Evolutionary conservation across 1,140 invertebrate species (phyloP).

Genomic region (Hirudo medicinalis): DNA sequence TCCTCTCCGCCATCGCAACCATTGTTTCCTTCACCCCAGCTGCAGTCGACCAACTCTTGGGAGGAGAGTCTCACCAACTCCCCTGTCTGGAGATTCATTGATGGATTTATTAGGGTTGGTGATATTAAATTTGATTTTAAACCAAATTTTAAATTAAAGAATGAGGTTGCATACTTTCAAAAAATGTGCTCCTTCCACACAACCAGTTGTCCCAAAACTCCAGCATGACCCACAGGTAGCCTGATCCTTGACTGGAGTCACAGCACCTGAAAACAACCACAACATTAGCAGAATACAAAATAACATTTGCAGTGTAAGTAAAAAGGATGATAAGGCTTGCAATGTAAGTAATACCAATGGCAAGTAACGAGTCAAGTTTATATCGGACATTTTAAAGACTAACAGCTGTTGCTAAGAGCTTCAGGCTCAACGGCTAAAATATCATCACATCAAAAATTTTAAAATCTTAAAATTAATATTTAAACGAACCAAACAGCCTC

Average conservation of each 20-base stretch:
- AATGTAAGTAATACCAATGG: not conserved
- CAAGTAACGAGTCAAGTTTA: too few relatives aligned
- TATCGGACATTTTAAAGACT: too few relatives aligned
- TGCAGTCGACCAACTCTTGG: constrained; percentile 80
- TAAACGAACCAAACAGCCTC: constrained; percentile 56
- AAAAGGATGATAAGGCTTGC: not conserved
- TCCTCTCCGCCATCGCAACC: constrained; percentile 87
- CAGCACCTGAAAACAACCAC: constrained; percentile 48
- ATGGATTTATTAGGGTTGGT: too few relatives aligned
- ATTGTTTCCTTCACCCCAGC: constrained; percentile 89
- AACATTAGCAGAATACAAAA: not conserved
- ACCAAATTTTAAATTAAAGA: not conserved
- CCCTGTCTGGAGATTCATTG: constrained; percentile 48
- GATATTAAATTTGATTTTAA: not conserved
- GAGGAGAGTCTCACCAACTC: constrained; percentile 69
- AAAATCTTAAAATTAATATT: not conserved
- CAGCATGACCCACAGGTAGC: constrained; percentile 91
- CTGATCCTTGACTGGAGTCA: constrained; percentile 89
- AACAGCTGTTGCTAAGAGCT: too few relatives aligned
- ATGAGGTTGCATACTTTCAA: constrained; percentile 33
- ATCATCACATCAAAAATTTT: too few relatives aligned
- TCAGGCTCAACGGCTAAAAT: too few relatives aligned
- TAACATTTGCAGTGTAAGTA: not conserved
- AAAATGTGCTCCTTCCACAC: constrained; percentile 81
- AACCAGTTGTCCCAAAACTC: constrained; percentile 85